phyloP scores from a whole-genome alignment of 2,113 vertebrate genomes.

The Malurus elegans region DNA sequence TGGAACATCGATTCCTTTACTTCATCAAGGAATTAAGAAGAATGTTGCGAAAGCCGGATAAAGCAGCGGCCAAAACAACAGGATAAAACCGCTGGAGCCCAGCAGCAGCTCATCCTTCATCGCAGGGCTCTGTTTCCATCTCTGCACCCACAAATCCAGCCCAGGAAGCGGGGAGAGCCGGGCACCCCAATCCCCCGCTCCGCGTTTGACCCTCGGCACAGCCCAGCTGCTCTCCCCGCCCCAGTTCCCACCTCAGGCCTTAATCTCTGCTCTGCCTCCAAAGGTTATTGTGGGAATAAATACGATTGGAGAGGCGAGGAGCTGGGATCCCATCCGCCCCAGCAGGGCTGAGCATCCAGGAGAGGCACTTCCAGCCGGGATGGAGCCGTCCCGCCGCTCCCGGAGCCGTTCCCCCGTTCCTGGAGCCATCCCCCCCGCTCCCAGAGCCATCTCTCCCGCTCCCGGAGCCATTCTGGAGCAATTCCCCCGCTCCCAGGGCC shows the following conservation, averaged over 20 bases:
- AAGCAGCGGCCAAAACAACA: neutral
- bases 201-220: fast-evolving
- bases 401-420: neutral
- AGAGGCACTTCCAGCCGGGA: neutral
- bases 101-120: neutral
- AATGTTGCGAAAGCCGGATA: neutral
- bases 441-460: no score
- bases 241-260: neutral
- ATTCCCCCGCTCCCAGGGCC: no score
- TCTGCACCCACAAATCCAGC: neutral
- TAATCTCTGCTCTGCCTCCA: neutral
- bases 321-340: fast-evolving
- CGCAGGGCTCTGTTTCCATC: neutral
- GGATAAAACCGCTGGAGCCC: neutral
- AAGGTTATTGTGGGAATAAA: neutral
- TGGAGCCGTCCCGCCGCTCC: neutral
- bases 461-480: no score
- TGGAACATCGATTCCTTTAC: slow-evolving; percentile 48
- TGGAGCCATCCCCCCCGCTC: no score
- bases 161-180: fast-evolving
- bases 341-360: neutral
- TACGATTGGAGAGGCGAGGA: fast-evolving
- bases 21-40: neutral
- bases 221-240: neutral
- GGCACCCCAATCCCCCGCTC: neutral